phyloP scores from a whole-genome alignment of 2,888 invertebrate genomes.

The Platerodrilus igneus region DNA sequence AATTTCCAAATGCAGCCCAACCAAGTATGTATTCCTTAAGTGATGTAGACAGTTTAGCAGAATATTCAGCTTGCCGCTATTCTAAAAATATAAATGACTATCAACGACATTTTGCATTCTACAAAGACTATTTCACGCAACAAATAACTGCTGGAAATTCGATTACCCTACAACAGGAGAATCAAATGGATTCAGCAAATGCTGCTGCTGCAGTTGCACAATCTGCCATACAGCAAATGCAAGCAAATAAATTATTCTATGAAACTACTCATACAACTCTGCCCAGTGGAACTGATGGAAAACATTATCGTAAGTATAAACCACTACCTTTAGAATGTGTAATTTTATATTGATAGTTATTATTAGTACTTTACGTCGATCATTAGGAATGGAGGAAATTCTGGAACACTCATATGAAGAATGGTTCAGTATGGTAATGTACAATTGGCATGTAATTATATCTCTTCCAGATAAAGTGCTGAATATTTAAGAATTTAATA shows the following conservation, averaged over 20 bases:
- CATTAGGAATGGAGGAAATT: no score
- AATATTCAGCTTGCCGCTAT: conserved; percentile 70
- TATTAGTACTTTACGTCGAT: no score
- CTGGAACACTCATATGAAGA: no score
- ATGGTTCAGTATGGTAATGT: no score
- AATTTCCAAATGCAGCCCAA: conserved; percentile 45
- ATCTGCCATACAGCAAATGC: conserved; percentile 71
- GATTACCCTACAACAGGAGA: conserved; percentile 50
- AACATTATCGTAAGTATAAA: conserved; percentile 58
- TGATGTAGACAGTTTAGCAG: conserved; percentile 68
- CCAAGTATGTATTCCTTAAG: conserved; percentile 55
- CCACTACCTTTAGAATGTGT: no score
- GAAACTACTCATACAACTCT: conserved; percentile 49
- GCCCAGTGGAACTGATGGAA: conserved; percentile 62
- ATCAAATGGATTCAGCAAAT: conserved; percentile 70
- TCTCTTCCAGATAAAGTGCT: no score
- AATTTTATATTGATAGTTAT: no score
- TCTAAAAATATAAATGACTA: conserved; percentile 68
- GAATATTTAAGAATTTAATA: no score
- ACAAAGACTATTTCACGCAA: conserved; percentile 67
- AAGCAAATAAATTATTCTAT: conserved; percentile 47
- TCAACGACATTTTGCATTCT: conserved; percentile 65
- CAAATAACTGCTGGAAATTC: conserved; percentile 57
- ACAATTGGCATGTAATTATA: no score
- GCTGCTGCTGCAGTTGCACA: conserved; percentile 87